Percentiles rank a stretch among this genome's conserved stretches.
Evolutionary conservation across 2,888 invertebrate genomes (phyloP).

Genomic region (Nephrocerus scutellatus): DNA sequence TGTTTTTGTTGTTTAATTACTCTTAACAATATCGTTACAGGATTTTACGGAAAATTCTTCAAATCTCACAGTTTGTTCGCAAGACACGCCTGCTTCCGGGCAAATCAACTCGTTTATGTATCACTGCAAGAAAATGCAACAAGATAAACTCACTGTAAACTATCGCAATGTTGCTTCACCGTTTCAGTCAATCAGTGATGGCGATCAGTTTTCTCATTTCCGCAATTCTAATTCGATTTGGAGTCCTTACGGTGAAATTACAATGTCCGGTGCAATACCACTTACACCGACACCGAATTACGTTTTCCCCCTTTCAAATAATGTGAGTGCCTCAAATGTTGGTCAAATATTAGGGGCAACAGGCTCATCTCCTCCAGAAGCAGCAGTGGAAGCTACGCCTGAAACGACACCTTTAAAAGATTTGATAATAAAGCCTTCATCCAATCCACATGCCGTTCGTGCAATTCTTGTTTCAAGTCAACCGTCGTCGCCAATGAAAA

Average conservation of each 20-base stretch:
- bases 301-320: conserved; percentile 46
- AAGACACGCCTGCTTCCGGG: conserved; percentile 10
- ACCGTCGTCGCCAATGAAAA: conserved; percentile 64
- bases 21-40: conserved; percentile 7
- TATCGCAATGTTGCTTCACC: conserved; percentile 20
- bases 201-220: conserved; percentile 18
- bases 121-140: conserved; percentile 7
- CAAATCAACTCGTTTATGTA: conserved; percentile 4
- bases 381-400: conserved; percentile 82
- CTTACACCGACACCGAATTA: conserved; percentile 51
- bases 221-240: too few relatives aligned
- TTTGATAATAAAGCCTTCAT: conserved; percentile 44
- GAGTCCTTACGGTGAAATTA: conserved; percentile 45
- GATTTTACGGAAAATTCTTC: conserved; percentile 17
- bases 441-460: conserved; percentile 60
- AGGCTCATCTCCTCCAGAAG: conserved; percentile 73
- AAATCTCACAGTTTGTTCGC: conserved; percentile 11
- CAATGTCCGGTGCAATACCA: conserved; percentile 48
- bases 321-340: conserved; percentile 20
- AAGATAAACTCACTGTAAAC: too few relatives aligned
- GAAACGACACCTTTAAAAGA: conserved; percentile 80
- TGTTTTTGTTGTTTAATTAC: background rate
- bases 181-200: conserved; percentile 22
- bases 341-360: conserved; percentile 46
- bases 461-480: conserved; percentile 55